A percentile compares a stretch with the other conserved stretches of the same genome.
phyloP scores from a whole-genome alignment of 2,113 vertebrate species.

The mouse (Mus musculus) region DNA sequence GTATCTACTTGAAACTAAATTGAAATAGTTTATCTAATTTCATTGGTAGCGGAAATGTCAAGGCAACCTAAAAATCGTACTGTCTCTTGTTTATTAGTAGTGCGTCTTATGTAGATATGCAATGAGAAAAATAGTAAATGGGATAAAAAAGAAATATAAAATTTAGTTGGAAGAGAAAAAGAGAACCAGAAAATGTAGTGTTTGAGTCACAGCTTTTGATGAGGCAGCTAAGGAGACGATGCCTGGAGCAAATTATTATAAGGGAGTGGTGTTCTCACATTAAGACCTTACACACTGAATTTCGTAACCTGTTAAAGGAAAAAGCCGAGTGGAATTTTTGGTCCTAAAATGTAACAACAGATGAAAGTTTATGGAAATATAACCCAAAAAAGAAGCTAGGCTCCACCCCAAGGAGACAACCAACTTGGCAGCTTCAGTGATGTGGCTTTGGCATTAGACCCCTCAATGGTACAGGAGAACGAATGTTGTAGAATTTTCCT shows the following conservation, averaged over 20 bases:
- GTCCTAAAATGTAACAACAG: neutral
- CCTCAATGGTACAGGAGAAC: neutral
- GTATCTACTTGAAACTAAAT: neutral
- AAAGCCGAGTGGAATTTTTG: neutral
- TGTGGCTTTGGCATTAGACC: neutral
- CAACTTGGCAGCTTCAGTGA: neutral
- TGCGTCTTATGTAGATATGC: neutral
- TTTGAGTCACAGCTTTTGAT: neutral
- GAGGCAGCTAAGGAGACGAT: neutral
- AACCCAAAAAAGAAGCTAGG: neutral
- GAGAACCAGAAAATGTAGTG: neutral
- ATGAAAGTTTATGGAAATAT: neutral
- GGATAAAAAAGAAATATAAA: neutral
- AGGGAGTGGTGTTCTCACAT: neutral
- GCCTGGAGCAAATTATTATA: no score
- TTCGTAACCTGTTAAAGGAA: neutral
- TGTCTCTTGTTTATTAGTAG: neutral
- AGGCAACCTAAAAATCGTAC: neutral
- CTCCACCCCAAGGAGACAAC: neutral
- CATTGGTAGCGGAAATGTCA: neutral
- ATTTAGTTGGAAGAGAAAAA: neutral
- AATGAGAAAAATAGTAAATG: neutral
- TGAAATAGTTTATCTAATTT: neutral
- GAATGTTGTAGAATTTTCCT: neutral
- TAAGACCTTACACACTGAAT: neutral